Evolutionary conservation across 2,888 invertebrate genomes (phyloP).

Genomic region (Isotomurus palustris): DNA sequence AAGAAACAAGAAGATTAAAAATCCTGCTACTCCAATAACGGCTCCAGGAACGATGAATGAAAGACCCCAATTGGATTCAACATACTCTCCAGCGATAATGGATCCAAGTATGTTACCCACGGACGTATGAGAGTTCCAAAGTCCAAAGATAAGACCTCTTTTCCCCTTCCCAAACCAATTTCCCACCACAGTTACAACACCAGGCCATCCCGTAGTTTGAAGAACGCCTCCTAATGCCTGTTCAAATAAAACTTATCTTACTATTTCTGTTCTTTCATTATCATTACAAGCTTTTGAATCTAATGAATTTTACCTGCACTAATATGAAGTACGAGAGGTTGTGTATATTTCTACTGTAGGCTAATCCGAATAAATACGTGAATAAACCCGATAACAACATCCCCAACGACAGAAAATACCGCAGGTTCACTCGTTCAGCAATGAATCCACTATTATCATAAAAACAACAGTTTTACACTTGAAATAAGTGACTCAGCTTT

Average conservation of each 20-base stretch:
- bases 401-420: conserved; percentile 84
- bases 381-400: conserved; percentile 84
- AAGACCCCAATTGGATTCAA: conserved; percentile 80
- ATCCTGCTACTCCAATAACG: conserved; percentile 67
- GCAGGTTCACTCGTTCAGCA: conserved; percentile 83
- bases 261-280: too few relatives aligned
- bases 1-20: conserved; percentile 74
- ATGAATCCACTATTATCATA: conserved; percentile 66
- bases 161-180: conserved; percentile 95
- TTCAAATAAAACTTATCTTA: background rate
- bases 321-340: conserved; percentile 72
- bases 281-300: background rate
- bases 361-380: conserved; percentile 84
- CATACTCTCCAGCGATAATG: conserved; percentile 80
- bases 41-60: conserved; percentile 83
- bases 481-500: background rate
- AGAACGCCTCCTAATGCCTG: conserved; percentile 76
- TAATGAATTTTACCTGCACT: conserved; percentile 64
- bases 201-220: conserved; percentile 95
- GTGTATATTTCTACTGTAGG: conserved; percentile 74
- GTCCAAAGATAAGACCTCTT: conserved; percentile 82
- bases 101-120: conserved; percentile 91
- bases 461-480: background rate
- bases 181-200: conserved; percentile 87
- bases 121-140: conserved; percentile 97